phyloP scores from a whole-genome alignment of 2,797 vertebrate species.

The Petrocephalus sullivani region DNA sequence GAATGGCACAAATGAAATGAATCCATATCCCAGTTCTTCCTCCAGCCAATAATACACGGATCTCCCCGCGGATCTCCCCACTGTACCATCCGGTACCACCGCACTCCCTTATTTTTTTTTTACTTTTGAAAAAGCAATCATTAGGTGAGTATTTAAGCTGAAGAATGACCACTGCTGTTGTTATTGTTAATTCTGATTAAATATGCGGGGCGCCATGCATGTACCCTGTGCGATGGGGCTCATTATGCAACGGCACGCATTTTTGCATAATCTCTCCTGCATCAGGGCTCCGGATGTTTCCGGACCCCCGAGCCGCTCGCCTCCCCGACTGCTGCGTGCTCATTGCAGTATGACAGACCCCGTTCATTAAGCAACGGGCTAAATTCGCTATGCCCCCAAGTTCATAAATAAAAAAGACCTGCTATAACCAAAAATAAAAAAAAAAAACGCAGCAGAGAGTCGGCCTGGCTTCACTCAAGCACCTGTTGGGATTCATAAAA shows the following conservation, averaged over 20 bases:
- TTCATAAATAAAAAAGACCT: constrained; percentile 36
- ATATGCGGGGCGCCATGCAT: not conserved
- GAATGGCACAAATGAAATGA: constrained; percentile 47
- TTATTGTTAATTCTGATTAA: not conserved
- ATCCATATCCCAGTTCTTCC: constrained; percentile 38
- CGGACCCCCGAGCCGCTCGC: constrained; percentile 47
- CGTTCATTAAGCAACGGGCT: constrained; percentile 42
- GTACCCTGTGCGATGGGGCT: not conserved
- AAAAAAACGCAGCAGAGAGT: not conserved
- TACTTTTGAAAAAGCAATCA: not conserved
- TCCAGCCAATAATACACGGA: not conserved
- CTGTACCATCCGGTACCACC: not conserved
- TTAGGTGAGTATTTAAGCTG: not conserved
- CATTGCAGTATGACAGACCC: constrained; percentile 49
- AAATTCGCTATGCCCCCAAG: constrained; percentile 29
- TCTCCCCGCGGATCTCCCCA: not conserved
- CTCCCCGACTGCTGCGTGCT: constrained; percentile 51
- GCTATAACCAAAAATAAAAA: not conserved
- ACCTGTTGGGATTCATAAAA: not conserved
- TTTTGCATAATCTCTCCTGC: constrained; percentile 12
- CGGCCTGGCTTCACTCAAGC: not conserved
- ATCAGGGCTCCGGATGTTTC: constrained; percentile 32
- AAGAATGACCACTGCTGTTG: not conserved
- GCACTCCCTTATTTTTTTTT: not conserved
- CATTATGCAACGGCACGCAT: not conserved